A percentile compares a stretch with the other conserved stretches of the same genome.
These are phyloP conservation scores for Triplophysa dalaica DNA, from an alignment of 2,113 vertebrate genomes.

Conservation along the genomic window DNA sequence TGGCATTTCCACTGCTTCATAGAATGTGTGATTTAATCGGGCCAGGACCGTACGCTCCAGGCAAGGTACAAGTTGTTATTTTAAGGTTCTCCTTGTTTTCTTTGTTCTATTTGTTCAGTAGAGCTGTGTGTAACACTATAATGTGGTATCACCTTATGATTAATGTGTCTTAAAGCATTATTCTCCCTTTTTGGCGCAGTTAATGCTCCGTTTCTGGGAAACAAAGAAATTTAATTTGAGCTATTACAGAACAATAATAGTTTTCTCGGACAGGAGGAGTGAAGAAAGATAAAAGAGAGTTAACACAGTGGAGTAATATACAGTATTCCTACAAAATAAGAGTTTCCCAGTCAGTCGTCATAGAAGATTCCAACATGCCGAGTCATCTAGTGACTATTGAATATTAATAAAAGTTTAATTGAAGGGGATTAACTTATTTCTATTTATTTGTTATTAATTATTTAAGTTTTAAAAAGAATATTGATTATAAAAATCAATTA, in stretches of 20 bases:
- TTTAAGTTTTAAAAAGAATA: too few relatives aligned
- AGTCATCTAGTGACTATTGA: too few relatives aligned
- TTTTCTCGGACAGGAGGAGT: neutral
- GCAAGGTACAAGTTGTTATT: neutral
- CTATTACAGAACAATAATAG: neutral
- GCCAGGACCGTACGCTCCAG: neutral
- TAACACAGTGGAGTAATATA: neutral
- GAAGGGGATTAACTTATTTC: too few relatives aligned
- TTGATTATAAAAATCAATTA: too few relatives aligned
- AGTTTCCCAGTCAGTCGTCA: neutral
- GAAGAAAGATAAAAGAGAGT: neutral
- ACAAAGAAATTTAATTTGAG: neutral
- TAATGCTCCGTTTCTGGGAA: neutral
- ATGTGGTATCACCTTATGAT: neutral
- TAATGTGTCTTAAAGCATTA: neutral
- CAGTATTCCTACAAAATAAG: neutral
- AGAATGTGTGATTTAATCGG: neutral
- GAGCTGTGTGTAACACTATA: neutral
- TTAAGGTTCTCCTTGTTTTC: neutral
- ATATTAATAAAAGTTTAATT: too few relatives aligned
- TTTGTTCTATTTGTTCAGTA: neutral
- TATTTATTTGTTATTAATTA: too few relatives aligned
- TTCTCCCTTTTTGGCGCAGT: neutral
- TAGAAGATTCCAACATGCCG: too few relatives aligned
- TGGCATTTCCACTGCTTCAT: neutral